Base-by-base conservation (phyloP, 2,888 invertebrate genomes). In the Salpingus planirostris region DNA sequence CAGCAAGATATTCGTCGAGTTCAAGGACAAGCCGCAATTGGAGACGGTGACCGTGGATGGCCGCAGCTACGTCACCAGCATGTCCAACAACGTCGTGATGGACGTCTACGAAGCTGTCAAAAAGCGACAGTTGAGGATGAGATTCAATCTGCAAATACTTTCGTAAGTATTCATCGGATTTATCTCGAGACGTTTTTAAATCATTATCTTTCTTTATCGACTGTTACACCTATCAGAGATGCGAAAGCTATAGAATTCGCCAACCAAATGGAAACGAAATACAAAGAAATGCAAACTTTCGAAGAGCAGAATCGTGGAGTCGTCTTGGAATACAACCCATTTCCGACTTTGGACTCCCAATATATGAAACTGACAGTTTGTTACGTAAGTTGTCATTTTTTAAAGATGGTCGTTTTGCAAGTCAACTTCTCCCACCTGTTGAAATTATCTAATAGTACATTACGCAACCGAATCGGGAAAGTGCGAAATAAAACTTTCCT, bases 101-200 rank as follows among this genome's bases (percentile, higher is more conserved):
- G 73, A 79, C n/a, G 78, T 89, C 0, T 87, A 83, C 59, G 78
- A 80, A 49, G 78, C 84, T 0, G 52, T 89, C 0, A 80, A 83
- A 59, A 71, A 80, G 56, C 66, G 81, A 14, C 73, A 76, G 26
- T 55, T 78, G 1, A 65, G 65, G 24, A 63, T 71, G 34, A 65
- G 66, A 1, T 65, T 79, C 15, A 54, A 57, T 7, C 63, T 84
- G 31, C 66, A 68, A 1, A 44, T 80, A 24, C 53, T 80, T 30
- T 67, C 71, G 76, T 78, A 62, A 69, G 74, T 69, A 31, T n/a
- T n/a, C n/a, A n/a, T n/a, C n/a, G n/a, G n/a, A n/a, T n/a, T n/a
- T n/a, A n/a, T n/a, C n/a, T n/a, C n/a, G n/a, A n/a, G n/a, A n/a
- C n/a, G n/a, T n/a, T n/a, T n/a, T n/a, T n/a, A n/a, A n/a, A n/a